A percentile compares a stretch with the other conserved stretches of the same genome.
Conservation (phyloP, 2,113 vertebrate genomes). For the Nyctibius bracteatus region DNA sequence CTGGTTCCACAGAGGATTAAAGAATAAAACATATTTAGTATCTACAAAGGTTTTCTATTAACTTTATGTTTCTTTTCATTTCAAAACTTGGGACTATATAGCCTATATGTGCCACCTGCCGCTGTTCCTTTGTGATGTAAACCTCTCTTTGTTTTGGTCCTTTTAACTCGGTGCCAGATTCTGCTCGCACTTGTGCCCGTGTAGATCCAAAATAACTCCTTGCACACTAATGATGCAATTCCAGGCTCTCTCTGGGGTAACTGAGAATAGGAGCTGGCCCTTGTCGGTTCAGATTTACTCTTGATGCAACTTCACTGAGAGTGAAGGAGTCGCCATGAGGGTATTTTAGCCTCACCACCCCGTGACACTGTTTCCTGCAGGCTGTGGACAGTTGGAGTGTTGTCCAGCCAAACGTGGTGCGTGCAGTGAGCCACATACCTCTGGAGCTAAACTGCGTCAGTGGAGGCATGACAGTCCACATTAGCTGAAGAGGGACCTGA, state of each 20-base stretch:
- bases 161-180: not conserved
- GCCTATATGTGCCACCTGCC: not conserved
- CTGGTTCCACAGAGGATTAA: not conserved
- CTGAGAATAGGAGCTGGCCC: not conserved
- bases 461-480: not conserved
- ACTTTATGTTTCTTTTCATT: slow-evolving; percentile 19
- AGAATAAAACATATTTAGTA: slow-evolving; percentile 1
- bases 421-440: not conserved
- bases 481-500: not conserved
- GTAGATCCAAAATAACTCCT: not conserved
- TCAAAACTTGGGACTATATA: not conserved
- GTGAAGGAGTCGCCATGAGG: not conserved
- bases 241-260: not conserved
- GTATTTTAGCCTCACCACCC: not conserved
- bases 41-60: not conserved
- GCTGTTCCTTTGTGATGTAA: not conserved
- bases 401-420: not conserved
- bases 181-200: not conserved
- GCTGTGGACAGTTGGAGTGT: not conserved
- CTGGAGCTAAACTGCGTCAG: not conserved
- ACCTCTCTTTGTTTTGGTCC: not conserved
- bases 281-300: not conserved
- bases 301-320: not conserved
- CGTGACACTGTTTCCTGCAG: not conserved
- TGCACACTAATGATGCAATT: not conserved